These are phyloP conservation scores for Anas platyrhynchos DNA, from an alignment of 2,113 vertebrate genomes.

Conservation along the genomic window DNA sequence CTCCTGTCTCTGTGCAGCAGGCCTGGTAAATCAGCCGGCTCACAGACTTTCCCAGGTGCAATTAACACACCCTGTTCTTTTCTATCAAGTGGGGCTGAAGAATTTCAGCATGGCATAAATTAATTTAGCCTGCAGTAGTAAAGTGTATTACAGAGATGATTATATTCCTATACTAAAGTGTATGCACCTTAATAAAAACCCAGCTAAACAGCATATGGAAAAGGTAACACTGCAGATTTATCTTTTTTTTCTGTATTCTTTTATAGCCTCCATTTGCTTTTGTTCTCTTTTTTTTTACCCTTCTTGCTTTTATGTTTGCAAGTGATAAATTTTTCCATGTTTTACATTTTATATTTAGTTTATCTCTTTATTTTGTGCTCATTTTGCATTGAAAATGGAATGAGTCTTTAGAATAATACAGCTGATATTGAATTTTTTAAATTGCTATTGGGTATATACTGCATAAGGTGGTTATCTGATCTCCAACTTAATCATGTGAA, in stretches of 20 bases:
- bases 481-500: slow-evolving; percentile 72
- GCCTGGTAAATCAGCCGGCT: not conserved
- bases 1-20: not conserved
- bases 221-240: slow-evolving; percentile 37
- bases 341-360: slow-evolving; percentile 77
- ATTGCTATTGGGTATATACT: slow-evolving; percentile 72
- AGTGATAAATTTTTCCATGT: slow-evolving; percentile 73
- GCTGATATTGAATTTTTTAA: slow-evolving; percentile 73
- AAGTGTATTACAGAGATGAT: slow-evolving; percentile 37
- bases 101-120: not conserved
- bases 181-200: slow-evolving; percentile 34
- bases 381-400: slow-evolving; percentile 71
- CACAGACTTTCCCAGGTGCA: not conserved
- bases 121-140: not conserved
- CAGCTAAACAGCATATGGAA: slow-evolving; percentile 30
- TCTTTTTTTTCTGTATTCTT: slow-evolving; percentile 34
- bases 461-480: slow-evolving; percentile 74
- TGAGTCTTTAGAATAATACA: slow-evolving; percentile 73
- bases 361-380: slow-evolving; percentile 77
- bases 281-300: slow-evolving; percentile 52
- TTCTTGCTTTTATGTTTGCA: slow-evolving; percentile 68
- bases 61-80: not conserved
- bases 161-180: not conserved
- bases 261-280: slow-evolving; percentile 55
- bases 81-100: not conserved